Evolutionary conservation across 92 coral and sea anemone species (phyloP), one percentile per base, ranked within the genome.

Genomic region (Isaurus tuberculatus): DNA sequence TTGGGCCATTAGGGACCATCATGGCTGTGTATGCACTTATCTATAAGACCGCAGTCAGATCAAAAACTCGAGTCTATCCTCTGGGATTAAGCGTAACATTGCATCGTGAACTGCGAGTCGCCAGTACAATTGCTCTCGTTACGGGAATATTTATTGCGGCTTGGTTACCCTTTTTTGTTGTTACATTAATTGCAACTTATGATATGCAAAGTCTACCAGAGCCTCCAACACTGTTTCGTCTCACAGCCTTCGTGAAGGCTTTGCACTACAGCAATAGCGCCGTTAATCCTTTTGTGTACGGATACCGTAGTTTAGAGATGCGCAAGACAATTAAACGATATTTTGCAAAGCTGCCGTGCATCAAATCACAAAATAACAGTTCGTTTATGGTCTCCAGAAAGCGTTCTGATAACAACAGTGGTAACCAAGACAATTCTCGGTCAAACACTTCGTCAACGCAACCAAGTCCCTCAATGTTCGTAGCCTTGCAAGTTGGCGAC

Each of bases 81-180:
- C 77, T 67, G 44, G 74, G 75, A 23, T 33, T 80, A 19, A 71
- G 81, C 34, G 75, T 80, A 14, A 86, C 90, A 13, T 31, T 90
- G 46, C 90, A 78, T 55, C 87, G 92, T 22, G 92, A 90, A 69
- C 85, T 86, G 32, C 91, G 93, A 32, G 86, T 91, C 19, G 88
- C 93, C 28, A 84, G 87, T 17, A 93, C 97, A 16, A 80, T 93
- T 14, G 88, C 91, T 0, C 80, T 93, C 0, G 97, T 93, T 15
- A 93, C 97, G 0, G 97, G 94, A 13, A 72, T 93, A 13, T 93
- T 93, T 49, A 73, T 93, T 28, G 68, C 87, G 4, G 97, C 97
- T 8, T 93, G 97, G 97, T 65, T 85, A 23, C 97, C 97, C 0
- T 93, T 93, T 65, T 93, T 93, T 64, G 88, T 89, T 0, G 89